Evolutionary conservation across 2,888 invertebrate genomes (phyloP), one percentile per base, ranked within the genome.

Genomic region (Agrotis ipsilon): DNA sequence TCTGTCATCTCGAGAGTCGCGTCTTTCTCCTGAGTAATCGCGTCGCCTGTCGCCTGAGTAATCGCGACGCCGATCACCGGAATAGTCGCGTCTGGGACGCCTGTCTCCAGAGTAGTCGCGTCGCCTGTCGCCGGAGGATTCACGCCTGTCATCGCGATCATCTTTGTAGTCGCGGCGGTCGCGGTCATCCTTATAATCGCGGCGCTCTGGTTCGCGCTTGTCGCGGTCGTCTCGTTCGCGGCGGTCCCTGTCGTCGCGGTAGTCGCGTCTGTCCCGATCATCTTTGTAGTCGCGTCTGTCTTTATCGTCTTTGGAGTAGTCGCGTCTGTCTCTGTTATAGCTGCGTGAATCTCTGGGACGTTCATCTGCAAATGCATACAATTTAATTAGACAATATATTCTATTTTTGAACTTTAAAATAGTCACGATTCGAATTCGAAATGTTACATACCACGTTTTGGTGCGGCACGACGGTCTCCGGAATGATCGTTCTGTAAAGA

Each of bases 401-500:
- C 21, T 13, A 24, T 39, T 19, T 27, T 21, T 5, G 1, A 21
- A n/a, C 27, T 0, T 3, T 14, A 45, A 16, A 0, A 11, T 13
- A 51, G 1, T n/a, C 24, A n/a, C 1, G 0, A 32, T 52, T 51
- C 1, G 0, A 46, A 46, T 49, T 24, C 0, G n/a, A n/a, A 11
- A 18, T 46, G 14, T 39, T 39, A 88, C 92, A 88, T 86, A 96
- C 96, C 96, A 73, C 94, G 94, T 86, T 94, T 93, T 16, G 92
- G 88, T 43, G 91, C 93, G 39, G 89, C 90, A 73, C 95, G 94
- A 78, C 95, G 93, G 68, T 96, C 96, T 64, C 92, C 93, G 61
- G 95, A 95, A 89, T 95, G 92, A 87, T 96, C 96, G 82, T 91
- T 93, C 96, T 96, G 89, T 63, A 87, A 91, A 74, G 71, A 67